Evolutionary conservation across 2,888 invertebrate species (phyloP).

Genomic region (Pelosia muscerda): DNA sequence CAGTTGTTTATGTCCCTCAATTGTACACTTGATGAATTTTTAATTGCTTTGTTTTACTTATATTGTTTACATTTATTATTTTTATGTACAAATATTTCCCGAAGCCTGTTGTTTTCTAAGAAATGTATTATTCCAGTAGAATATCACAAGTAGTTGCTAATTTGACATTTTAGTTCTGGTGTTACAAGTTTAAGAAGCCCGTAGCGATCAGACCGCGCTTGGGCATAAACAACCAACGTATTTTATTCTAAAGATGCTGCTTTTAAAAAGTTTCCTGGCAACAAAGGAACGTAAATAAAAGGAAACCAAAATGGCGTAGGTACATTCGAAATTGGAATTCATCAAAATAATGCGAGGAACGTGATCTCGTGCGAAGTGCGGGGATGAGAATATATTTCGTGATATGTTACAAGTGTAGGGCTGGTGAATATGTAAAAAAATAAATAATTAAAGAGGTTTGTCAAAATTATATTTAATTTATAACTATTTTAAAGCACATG

Average conservation of each 20-base stretch:
- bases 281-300: constrained; percentile 50
- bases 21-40: constrained; percentile 51
- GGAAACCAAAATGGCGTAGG: constrained; percentile 56
- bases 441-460: neutral
- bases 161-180: neutral
- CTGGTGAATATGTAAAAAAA: constrained; percentile 26
- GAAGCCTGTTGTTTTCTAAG: neutral
- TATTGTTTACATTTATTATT: constrained; percentile 39
- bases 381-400: constrained; percentile 78
- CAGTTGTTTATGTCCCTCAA: constrained; percentile 48
- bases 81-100: constrained; percentile 9
- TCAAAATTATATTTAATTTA: neutral
- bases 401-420: constrained; percentile 62
- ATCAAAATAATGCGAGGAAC: constrained; percentile 81
- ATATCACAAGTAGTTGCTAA: neutral
- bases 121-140: neutral
- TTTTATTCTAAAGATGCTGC: constrained; percentile 25
- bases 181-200: neutral
- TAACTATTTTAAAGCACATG: neutral
- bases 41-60: constrained; percentile 48
- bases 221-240: neutral
- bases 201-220: neutral
- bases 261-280: constrained; percentile 36
- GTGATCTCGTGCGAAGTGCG: constrained; percentile 73
- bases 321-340: constrained; percentile 69